Evolutionary conservation across 2,113 vertebrate genomes (phyloP).

Genomic region (Xenotilapia flavipinnis): DNA sequence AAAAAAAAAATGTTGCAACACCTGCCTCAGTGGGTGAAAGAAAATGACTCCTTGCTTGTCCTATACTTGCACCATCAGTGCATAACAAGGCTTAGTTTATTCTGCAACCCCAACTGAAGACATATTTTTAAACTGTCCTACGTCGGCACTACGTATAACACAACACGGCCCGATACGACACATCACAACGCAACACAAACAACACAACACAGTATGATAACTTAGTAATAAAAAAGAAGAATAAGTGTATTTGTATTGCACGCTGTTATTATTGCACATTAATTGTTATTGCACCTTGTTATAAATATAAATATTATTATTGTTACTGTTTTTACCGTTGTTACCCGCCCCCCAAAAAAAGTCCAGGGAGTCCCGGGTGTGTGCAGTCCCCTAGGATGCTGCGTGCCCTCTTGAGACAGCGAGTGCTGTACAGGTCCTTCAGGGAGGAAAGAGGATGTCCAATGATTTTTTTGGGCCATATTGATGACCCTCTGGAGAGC

Average conservation of each 20-base stretch:
- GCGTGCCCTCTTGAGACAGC: no score
- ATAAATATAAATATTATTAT: no score
- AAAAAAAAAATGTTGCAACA: background rate
- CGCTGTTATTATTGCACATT: no score
- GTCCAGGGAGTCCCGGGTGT: no score
- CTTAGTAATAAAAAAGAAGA: no score
- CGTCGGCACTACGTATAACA: background rate
- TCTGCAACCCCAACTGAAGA: background rate
- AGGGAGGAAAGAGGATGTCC: no score
- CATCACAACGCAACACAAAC: background rate
- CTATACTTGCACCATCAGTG: background rate
- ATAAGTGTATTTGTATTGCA: no score
- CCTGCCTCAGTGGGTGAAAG: background rate
- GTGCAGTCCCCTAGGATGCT: fast-evolving
- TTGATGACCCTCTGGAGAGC: fast-evolving
- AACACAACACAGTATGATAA: no score
- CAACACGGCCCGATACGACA: fast-evolving
- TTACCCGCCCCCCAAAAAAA: fast-evolving
- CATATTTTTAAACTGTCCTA: fast-evolving
- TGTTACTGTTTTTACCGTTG: no score
- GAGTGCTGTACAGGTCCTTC: no score
- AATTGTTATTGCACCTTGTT: no score
- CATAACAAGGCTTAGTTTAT: background rate
- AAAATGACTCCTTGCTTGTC: background rate
- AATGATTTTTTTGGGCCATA: no score